These are phyloP conservation scores for Craterocephalus amniculus DNA, from an alignment of 2,797 vertebrate species.

Conservation along the genomic window DNA sequence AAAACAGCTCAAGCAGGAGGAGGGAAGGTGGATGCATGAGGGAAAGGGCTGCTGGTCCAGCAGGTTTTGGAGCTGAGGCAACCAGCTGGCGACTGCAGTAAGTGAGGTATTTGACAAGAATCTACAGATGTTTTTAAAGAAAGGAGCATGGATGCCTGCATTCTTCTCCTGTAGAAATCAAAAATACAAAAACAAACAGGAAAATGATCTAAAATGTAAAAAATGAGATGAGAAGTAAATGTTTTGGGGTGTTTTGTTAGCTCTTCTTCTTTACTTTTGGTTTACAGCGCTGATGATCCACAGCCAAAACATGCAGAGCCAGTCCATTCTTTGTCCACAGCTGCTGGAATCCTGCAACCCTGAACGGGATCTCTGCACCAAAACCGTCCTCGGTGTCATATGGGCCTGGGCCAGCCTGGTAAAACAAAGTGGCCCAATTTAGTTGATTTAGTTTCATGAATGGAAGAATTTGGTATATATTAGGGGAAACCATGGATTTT, in stretches of 20 bases:
- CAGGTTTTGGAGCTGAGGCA: constrained; percentile 51
- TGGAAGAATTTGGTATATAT: neutral
- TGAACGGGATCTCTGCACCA: constrained; percentile 42
- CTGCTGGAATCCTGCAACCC: constrained; percentile 79
- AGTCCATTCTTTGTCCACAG: constrained; percentile 75
- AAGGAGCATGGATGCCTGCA: constrained; percentile 41
- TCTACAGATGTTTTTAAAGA: constrained; percentile 64
- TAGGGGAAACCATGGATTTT: no score
- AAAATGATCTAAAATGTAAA: neutral
- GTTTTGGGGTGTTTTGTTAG: neutral
- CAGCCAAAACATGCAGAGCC: constrained; percentile 68
- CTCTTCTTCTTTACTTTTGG: constrained; percentile 51
- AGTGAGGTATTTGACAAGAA: constrained; percentile 73
- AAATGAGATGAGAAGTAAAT: neutral
- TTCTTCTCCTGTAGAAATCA: constrained; percentile 61
- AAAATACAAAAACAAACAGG: constrained; percentile 2
- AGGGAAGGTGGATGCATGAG: constrained; percentile 62
- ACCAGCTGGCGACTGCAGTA: constrained; percentile 68
- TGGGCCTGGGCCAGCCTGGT: constrained; percentile 46
- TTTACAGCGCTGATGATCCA: constrained; percentile 33
- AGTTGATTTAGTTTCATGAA: constrained; percentile 1
- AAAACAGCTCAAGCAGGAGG: constrained; percentile 64
- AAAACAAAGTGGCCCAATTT: neutral
- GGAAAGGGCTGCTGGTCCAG: constrained; percentile 57
- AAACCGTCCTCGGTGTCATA: neutral